phyloP scores from a whole-genome alignment of 92 coral and sea anemone species.

The Actinernus sp. region DNA sequence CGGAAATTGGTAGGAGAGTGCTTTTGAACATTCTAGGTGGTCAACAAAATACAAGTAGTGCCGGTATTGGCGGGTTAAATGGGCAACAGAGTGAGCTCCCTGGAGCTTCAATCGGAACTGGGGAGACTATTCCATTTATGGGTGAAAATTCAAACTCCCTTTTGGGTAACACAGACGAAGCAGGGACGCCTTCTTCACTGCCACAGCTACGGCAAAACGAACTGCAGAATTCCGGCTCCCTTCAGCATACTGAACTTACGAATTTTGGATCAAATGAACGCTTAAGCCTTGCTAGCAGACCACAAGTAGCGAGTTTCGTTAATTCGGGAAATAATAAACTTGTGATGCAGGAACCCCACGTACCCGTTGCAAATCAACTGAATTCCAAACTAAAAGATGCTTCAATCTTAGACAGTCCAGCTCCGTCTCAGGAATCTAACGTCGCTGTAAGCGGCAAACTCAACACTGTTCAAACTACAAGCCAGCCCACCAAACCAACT shows the following conservation, averaged over 20 bases:
- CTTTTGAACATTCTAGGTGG: constrained; percentile 11
- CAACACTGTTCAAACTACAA: not conserved
- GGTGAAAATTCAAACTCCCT: not conserved
- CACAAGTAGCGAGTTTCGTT: not conserved
- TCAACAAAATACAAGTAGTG: too few relatives aligned
- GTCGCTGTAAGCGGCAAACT: not conserved
- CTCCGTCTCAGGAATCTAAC: not conserved
- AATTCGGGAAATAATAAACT: not conserved
- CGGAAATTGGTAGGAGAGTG: constrained; percentile 28
- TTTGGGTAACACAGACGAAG: not conserved
- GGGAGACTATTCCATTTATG: not conserved
- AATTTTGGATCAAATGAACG: not conserved
- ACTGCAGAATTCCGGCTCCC: not conserved
- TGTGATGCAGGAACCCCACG: constrained; percentile 4
- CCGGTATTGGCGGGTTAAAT: too few relatives aligned
- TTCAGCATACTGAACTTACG: not conserved
- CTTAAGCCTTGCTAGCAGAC: not conserved
- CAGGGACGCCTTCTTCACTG: not conserved
- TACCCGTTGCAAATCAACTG: not conserved
- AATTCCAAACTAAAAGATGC: not conserved
- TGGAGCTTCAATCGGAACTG: too few relatives aligned
- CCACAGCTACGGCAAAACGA: not conserved
- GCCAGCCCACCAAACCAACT: not conserved
- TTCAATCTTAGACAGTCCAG: too few relatives aligned
- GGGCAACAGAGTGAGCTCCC: too few relatives aligned